Base-by-base conservation (phyloP, 2,113 vertebrate species). In the Sarotherodon lohbergeri region DNA sequence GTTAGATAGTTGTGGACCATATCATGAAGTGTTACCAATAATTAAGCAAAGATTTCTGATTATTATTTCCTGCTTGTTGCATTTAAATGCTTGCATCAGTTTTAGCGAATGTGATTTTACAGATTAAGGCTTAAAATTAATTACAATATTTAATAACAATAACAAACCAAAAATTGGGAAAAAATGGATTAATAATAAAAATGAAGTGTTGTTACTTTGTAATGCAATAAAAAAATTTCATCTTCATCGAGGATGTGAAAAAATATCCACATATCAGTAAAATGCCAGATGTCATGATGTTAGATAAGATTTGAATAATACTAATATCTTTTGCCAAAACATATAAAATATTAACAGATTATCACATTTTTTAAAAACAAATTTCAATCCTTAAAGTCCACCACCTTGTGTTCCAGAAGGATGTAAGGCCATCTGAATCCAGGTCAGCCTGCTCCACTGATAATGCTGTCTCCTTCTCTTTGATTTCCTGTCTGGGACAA, bases 401-500 rank as follows among this genome's bases (percentile, higher is more conserved):
- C 80, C 43, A 16, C 17, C 83, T 24, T 81, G 82, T 85, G 63
- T 71, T 88, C 71, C 82, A 88, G 90, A 57, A 81, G 6, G 52
- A 22, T 22, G 22, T 22, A 22, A 22, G 22, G 22, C 24, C 7
- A 61, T 91, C 66, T 81, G 57, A 68, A 86, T 93, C 92, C 90
- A 93, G 93, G 93, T 94, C 94, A 91, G 82, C 71, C 91, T 91
- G 94, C 86, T 82, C 91, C 86, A 4, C 92, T 94, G 91, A 94
- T 94, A 73, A 88, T 91, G 86, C 89, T 84, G 94, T 92, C 93
- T 92, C 87, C 86, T 24, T 81, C 57, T 59, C 63, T 92, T 90
- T 95, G 90, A 95, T 93, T 95, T 95, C 92, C 93, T 95, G 93
- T 93, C 93, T 91, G 83, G 84, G 86, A 85, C 87, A 19, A 86